phyloP scores from a whole-genome alignment of 2,113 vertebrate species.

The Rhadina sibilatrix region DNA sequence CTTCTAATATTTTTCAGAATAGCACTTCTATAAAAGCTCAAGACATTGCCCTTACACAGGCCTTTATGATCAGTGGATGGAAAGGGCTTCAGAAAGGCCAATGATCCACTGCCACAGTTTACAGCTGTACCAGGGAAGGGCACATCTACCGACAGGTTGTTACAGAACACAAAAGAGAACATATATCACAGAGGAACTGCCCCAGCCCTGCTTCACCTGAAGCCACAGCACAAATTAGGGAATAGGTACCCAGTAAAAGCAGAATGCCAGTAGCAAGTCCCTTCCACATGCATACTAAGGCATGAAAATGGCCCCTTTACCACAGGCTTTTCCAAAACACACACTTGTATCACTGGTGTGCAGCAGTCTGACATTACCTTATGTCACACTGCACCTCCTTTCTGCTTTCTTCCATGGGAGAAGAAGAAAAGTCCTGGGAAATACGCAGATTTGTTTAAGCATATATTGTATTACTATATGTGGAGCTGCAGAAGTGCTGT shows the following conservation, averaged over 20 bases:
- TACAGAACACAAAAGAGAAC: not conserved
- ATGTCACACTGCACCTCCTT: not conserved
- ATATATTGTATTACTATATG: not conserved
- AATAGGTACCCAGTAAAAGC: not conserved
- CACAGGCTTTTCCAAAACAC: not conserved
- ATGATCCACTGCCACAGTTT: not conserved
- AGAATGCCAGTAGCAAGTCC: not conserved
- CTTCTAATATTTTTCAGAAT: not conserved
- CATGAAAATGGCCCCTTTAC: not conserved
- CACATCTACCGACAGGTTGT: not conserved
- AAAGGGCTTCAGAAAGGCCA: not conserved
- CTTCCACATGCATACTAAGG: not conserved
- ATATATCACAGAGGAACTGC: not conserved
- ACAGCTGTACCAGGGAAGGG: not conserved
- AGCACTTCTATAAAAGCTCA: not conserved
- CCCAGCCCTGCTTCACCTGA: not conserved
- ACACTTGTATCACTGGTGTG: rapidly evolving
- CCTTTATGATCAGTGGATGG: not conserved
- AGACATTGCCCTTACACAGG: not conserved
- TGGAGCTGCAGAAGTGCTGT: not conserved
- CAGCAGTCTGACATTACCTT: not conserved
- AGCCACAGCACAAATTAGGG: not conserved
- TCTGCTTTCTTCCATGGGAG: not conserved
- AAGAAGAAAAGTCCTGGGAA: not conserved
- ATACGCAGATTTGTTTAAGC: not conserved